Evolutionary conservation across 2,797 vertebrate genomes (phyloP).

Genomic region (Triplophysa bombifrons): DNA sequence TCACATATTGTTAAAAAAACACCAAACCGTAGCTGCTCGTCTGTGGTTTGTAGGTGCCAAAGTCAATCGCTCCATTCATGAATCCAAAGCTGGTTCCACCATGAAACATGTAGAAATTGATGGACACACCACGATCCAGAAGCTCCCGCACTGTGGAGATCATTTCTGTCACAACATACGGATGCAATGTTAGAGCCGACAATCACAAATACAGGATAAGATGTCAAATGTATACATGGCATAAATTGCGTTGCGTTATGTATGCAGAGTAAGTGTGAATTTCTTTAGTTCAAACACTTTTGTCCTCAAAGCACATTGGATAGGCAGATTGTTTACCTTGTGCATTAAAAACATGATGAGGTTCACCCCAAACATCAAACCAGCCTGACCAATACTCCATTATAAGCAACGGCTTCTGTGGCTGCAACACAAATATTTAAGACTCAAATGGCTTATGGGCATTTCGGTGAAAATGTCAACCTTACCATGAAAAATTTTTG

Average conservation of each 20-base stretch:
- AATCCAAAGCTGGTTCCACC: constrained; percentile 95
- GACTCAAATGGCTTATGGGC: not conserved
- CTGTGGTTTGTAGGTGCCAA: constrained; percentile 84
- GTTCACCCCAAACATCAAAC: constrained; percentile 92
- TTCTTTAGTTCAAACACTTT: not conserved
- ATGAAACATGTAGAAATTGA: constrained; percentile 96
- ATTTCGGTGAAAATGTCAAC: too few species aligned
- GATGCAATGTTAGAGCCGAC: too few species aligned
- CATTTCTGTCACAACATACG: constrained; percentile 67
- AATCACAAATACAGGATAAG: not conserved
- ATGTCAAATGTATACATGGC: not conserved
- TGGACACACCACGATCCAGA: constrained; percentile 81
- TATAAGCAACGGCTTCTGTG: constrained; percentile 87
- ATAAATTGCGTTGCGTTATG: not conserved
- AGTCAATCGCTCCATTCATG: constrained; percentile 86
- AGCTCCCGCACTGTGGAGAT: constrained; percentile 80
- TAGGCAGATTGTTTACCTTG: constrained; percentile 74
- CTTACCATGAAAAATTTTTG: too few species aligned
- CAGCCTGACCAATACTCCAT: constrained; percentile 97
- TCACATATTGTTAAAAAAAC: not conserved
- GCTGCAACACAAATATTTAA: constrained; percentile 66
- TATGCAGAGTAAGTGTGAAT: not conserved
- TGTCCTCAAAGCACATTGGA: not conserved
- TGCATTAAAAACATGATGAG: constrained; percentile 87
- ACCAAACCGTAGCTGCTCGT: constrained; percentile 89